Evolutionary conservation across 2,888 invertebrate species (phyloP).

Genomic region (Chouioia cunea): DNA sequence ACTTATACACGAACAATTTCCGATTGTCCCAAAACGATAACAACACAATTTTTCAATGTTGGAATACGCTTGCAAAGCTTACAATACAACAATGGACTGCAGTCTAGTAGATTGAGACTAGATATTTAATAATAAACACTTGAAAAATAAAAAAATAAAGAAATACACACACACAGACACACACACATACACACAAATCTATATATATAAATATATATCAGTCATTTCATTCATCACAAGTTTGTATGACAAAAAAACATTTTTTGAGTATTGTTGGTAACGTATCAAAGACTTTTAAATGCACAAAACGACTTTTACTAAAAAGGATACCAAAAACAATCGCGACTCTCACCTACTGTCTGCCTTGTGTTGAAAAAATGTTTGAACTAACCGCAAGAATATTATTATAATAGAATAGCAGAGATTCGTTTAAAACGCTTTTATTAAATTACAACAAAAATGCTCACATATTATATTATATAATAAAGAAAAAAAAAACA

Average conservation of each 20-base stretch:
- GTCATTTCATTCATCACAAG: conserved; percentile 31
- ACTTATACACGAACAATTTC: conserved; percentile 27
- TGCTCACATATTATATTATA: conserved; percentile 21
- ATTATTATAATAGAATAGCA: too few species aligned
- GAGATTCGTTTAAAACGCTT: too few species aligned
- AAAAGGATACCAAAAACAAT: conserved; percentile 36
- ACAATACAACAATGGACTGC: conserved; percentile 34
- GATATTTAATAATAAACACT: conserved; percentile 40
- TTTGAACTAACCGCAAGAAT: conserved; percentile 32
- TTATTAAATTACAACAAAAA: too few species aligned
- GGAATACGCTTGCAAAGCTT: conserved; percentile 47
- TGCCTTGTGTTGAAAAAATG: conserved; percentile 39
- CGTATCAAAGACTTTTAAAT: conserved; percentile 45
- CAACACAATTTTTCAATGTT: conserved; percentile 45
- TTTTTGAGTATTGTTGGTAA: conserved; percentile 44
- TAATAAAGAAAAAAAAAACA: conserved; percentile 26
- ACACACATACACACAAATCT: too few species aligned
- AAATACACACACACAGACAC: too few species aligned
- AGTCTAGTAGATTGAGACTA: conserved; percentile 43
- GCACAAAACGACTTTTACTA: conserved; percentile 46
- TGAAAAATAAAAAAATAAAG: conserved; percentile 26
- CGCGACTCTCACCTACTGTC: conserved; percentile 41
- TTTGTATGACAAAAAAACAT: conserved; percentile 37
- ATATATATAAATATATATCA: conserved; percentile 37
- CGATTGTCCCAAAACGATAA: conserved; percentile 22